Base-by-base conservation (phyloP, 92 coral and sea anemone genomes). In the Metridium senile region DNA sequence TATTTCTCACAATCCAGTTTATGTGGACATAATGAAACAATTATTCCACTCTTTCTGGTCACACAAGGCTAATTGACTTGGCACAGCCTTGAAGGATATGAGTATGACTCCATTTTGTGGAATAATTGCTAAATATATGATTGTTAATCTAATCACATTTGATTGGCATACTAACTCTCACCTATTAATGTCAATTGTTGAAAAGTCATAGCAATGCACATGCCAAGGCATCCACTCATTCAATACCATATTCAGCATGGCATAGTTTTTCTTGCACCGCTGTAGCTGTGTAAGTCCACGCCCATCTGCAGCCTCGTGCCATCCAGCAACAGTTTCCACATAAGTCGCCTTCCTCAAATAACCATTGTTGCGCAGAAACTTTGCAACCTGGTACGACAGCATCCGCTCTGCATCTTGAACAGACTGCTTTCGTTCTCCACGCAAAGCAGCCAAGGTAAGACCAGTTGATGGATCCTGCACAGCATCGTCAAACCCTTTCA, bases 221-320 rank as follows among this genome's bases (percentile, higher is more conserved):
- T 86, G 89, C 92, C 90, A 90, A 1, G 92, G 96, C 92, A 90
- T 90, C 97, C 97, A 87, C 16, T 84, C 86, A 53, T 84, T 90
- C 17, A 91, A 53, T 22, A 91, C 66, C 90, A 84, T 88, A 45
- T 91, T 88, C 7, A 91, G 52, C 97, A 91, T 91, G 0, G 67
- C 77, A 78, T 85, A 84, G 69, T 91, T 91, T 43, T 69, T 87
- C 23, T 68, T 80, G 58, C 85, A 87, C 17, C 96, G 46, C 20
- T 81, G 75, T 35, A 90, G 68, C 81, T 90, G 71, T 0, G 89
- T 61, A 0, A 90, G 43, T 0, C 90, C 89, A 16, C 96, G 34
- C 0, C 97, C 89, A 81, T 90, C 92, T 17, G 89, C 89, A 13
- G 89, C 92, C 43, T 87, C 87, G 45, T 90, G 91, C 91, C 95